phyloP scores from a whole-genome alignment of 2,888 invertebrate species.

The Sphaerophoria rueppellii region DNA sequence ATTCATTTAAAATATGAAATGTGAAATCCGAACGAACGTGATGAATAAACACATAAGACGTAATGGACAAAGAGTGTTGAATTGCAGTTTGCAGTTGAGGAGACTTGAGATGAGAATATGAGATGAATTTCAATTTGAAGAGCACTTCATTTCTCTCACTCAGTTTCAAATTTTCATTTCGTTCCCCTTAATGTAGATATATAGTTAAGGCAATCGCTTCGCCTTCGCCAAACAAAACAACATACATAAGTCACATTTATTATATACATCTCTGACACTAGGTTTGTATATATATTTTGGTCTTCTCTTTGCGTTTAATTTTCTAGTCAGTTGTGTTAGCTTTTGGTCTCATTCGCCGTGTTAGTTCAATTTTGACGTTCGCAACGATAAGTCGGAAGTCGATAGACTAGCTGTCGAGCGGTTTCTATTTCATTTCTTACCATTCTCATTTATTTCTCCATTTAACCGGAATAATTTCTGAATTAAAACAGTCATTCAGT shows the following conservation, averaged over 20 bases:
- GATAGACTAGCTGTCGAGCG: background rate
- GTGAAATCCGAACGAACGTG: no score
- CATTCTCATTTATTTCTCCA: constrained; percentile 39
- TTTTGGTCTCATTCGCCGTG: constrained; percentile 20
- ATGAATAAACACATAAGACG: background rate
- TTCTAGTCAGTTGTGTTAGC: constrained; percentile 22
- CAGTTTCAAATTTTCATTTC: constrained; percentile 36
- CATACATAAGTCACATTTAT: background rate
- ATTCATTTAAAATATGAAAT: no score
- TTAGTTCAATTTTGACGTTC: constrained; percentile 61
- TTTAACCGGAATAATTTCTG: constrained; percentile 53
- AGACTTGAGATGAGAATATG: constrained; percentile 7
- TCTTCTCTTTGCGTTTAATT: background rate
- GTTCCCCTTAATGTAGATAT: constrained; percentile 17
- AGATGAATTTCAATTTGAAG: constrained; percentile 8
- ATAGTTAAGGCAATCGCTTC: background rate
- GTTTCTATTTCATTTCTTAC: constrained; percentile 44
- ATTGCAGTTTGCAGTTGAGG: constrained; percentile 24
- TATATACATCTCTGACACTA: constrained; percentile 6
- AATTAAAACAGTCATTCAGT: constrained; percentile 22
- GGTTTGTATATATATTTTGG: background rate
- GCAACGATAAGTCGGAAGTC: constrained; percentile 31
- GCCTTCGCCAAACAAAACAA: background rate
- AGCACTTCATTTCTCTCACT: constrained; percentile 42
- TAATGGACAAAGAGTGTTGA: constrained; percentile 21